Percentiles rank a stretch among this genome's conserved stretches.
Evolutionary conservation across 2,888 invertebrate species (phyloP).

Genomic region (Schizotus pectinicornis): DNA sequence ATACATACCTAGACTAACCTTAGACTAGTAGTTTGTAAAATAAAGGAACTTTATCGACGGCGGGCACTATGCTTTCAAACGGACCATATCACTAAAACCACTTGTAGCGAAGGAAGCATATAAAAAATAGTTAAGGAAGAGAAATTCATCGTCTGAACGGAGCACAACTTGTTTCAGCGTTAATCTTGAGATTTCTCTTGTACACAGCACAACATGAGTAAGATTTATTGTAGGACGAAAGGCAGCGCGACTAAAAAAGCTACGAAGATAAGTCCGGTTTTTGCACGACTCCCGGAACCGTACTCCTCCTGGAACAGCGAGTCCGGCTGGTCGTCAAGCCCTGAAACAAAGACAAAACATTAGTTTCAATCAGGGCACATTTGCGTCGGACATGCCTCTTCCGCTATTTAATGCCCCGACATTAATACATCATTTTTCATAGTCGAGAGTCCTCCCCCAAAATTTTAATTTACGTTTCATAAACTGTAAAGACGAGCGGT

Average conservation of each 20-base stretch:
- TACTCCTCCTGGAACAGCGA: conserved; percentile 49
- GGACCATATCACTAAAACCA: conserved; percentile 38
- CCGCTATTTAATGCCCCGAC: background rate
- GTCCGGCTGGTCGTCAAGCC: conserved; percentile 47
- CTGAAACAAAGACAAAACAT: conserved; percentile 39
- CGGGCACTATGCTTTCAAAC: conserved; percentile 17
- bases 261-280: conserved; percentile 37
- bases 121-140: conserved; percentile 45
- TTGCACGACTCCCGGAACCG: conserved; percentile 37
- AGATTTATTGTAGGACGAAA: conserved; percentile 50
- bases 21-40: conserved; percentile 1
- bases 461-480: no score
- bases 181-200: conserved; percentile 31
- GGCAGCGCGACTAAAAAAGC: conserved; percentile 45
- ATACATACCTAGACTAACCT: conserved; percentile 7
- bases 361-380: conserved; percentile 23
- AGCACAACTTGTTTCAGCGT: conserved; percentile 30
- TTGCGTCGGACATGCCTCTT: background rate
- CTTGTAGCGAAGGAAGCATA: conserved; percentile 47
- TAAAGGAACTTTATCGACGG: conserved; percentile 3
- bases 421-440: no score
- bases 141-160: conserved; percentile 36
- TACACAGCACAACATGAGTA: conserved; percentile 32
- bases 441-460: no score
- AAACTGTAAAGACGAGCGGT: no score